phyloP scores from a whole-genome alignment of 2,888 invertebrate species.

The Nomada fabriciana region DNA sequence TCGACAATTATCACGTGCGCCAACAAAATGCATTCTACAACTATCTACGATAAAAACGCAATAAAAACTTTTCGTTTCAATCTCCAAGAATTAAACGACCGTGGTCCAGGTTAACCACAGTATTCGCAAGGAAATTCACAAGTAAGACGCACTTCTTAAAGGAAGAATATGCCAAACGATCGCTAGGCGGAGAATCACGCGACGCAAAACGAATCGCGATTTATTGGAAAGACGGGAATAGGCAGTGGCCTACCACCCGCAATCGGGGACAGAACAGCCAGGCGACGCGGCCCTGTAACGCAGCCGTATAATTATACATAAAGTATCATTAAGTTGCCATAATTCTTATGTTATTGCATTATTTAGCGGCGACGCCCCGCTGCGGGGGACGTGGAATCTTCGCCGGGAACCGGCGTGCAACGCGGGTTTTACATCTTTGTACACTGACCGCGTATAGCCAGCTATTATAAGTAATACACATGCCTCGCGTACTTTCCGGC shows the following conservation, averaged over 20 bases:
- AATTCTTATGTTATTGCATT: constrained; percentile 83
- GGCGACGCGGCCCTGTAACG: constrained; percentile 54
- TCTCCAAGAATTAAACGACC: neutral
- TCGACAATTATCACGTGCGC: too few relatives aligned
- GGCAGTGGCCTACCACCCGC: constrained; percentile 52
- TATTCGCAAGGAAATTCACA: neutral
- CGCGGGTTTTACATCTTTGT: constrained; percentile 64
- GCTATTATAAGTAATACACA: constrained; percentile 66
- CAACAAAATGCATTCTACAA: too few relatives aligned
- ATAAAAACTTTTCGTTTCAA: neutral
- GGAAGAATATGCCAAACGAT: constrained; percentile 4
- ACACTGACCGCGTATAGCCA: constrained; percentile 48
- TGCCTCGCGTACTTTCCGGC: constrained; percentile 56
- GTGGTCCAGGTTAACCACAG: neutral
- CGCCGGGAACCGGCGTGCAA: constrained; percentile 63
- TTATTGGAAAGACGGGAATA: constrained; percentile 53
- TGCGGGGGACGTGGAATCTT: constrained; percentile 78
- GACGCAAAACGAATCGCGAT: constrained; percentile 52
- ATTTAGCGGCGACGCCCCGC: constrained; percentile 81
- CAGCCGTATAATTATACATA: constrained; percentile 81
- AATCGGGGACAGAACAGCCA: constrained; percentile 46
- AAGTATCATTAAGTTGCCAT: constrained; percentile 83
- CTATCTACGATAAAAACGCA: too few relatives aligned
- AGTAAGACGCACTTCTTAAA: too few relatives aligned
- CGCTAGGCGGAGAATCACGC: constrained; percentile 38